These are phyloP conservation scores for Sebastes nivosus DNA, from an alignment of 2,797 vertebrate species.

Conservation along the genomic window DNA sequence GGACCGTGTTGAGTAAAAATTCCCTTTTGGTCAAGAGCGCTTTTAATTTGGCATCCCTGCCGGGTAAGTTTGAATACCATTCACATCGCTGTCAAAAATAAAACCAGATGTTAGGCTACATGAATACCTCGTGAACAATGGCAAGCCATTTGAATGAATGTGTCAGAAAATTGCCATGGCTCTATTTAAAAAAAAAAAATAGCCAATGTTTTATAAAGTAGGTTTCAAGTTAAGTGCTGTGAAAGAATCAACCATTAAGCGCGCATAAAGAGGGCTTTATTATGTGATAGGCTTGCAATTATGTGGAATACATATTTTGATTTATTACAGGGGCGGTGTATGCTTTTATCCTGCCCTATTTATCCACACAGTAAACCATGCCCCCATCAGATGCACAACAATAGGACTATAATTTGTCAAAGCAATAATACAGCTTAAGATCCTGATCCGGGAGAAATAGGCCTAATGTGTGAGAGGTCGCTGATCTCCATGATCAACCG, in stretches of 20 bases:
- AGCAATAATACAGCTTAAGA: not conserved
- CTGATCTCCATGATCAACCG: not conserved
- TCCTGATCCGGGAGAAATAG: not conserved
- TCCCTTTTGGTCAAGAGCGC: constrained; percentile 55
- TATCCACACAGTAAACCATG: constrained; percentile 1
- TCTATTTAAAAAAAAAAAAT: not conserved
- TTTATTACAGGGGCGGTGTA: constrained; percentile 26
- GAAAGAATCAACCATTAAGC: constrained; percentile 1
- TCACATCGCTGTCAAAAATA: constrained; percentile 68
- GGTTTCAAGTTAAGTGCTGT: constrained; percentile 29
- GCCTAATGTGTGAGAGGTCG: not conserved
- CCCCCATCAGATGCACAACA: not conserved
- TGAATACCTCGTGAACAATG: constrained; percentile 60
- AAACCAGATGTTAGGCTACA: constrained; percentile 47
- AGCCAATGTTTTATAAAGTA: constrained; percentile 23
- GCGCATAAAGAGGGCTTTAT: constrained; percentile 28
- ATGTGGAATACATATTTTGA: constrained; percentile 44
- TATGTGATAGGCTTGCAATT: constrained; percentile 35
- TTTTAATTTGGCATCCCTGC: constrained; percentile 64
- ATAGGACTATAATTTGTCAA: not conserved
- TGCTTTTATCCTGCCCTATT: constrained; percentile 5
- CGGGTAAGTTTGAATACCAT: constrained; percentile 60
- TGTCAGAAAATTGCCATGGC: constrained; percentile 9
- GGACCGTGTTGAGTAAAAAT: constrained; percentile 47
- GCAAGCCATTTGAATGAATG: constrained; percentile 54